Evolutionary conservation across 2,888 invertebrate genomes (phyloP), one percentile per base, ranked within the genome.

Genomic region (Meandrusa payeni): DNA sequence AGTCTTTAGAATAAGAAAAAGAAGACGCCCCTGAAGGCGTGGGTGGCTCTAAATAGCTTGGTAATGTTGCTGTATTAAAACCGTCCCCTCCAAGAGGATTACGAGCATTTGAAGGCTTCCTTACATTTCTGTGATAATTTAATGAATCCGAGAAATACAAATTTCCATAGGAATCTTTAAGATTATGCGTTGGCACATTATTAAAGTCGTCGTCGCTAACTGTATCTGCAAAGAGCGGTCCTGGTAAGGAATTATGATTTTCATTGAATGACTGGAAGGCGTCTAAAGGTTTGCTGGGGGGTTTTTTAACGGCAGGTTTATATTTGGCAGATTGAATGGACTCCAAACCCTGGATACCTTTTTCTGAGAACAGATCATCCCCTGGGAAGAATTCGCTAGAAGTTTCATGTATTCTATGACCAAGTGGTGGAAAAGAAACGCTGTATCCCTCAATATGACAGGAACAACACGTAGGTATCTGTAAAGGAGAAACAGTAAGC

Each of bases 401-500:
- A 1, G 86, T 82, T 47, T 86, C 77, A 5, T 89, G 83, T 2
- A 89, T 77, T 55, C 90, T 79, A 23, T 88, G 88, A 1, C 89
- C 88, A 12, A 89, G 67, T 0, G 93, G 93, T 0, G 93, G 93
- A 50, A 90, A 93, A 5, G 91, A 83, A 5, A 92, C 92, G 17
- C 92, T 88, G 61, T 93, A 94, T 2, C 94, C 94, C 64, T 93
- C 93, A 5, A 95, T 92, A 65, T 94, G 94, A 60, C 95, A 95
- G 2, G 94, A 93, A 60, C 95, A 95, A 57, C 94, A 94, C 0
- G 94, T 94, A 13, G 95, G 95, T 1, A 93, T 90, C 91, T 92
- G 68, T 6, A 73, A 73, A 48, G 13, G 1, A 12, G 3, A 15
- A 15, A 15, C 15, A 15, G 15, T 15, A 15, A 13, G 17, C 24